Conservation (phyloP, 2,888 invertebrate species). For the Platycnemis pennipes region DNA sequence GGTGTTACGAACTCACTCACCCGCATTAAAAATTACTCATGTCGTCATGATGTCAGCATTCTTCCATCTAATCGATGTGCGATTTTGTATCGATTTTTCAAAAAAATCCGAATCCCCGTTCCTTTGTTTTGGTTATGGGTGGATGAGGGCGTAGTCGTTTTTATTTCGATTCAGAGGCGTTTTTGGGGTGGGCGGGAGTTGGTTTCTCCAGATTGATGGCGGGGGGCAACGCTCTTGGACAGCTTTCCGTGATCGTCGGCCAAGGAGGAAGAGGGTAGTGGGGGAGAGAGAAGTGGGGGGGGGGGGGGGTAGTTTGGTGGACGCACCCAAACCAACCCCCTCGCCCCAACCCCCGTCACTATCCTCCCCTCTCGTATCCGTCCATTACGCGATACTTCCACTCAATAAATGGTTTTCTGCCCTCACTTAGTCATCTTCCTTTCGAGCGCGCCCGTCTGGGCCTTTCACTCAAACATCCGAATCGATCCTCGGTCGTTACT, state of each 20-base stretch:
- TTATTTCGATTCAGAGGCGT: background rate
- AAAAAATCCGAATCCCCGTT: too few relatives aligned
- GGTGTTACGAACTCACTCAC: too few relatives aligned
- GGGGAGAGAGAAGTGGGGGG: background rate
- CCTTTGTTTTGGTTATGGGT: too few relatives aligned
- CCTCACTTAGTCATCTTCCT: slow-evolving; percentile 30
- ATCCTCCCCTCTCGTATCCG: background rate
- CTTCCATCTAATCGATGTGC: too few relatives aligned
- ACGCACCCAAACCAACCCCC: background rate
- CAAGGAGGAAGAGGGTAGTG: background rate
- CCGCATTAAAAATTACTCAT: too few relatives aligned
- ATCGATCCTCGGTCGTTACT: background rate
- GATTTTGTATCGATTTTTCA: too few relatives aligned
- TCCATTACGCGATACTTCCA: slow-evolving; percentile 10
- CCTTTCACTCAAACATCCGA: slow-evolving; percentile 20
- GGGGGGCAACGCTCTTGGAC: background rate
- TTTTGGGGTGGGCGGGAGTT: background rate
- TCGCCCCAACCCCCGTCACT: background rate
- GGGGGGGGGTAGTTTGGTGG: background rate
- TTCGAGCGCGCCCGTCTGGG: background rate
- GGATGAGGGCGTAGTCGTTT: background rate
- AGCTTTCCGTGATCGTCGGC: background rate
- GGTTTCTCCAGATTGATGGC: background rate
- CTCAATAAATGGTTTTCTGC: background rate
- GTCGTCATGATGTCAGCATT: too few relatives aligned